Percentiles rank a stretch among this genome's conserved stretches.
These are phyloP conservation scores for Cotesia typhae DNA, from an alignment of 1,140 invertebrate genomes.

Conservation along the genomic window DNA sequence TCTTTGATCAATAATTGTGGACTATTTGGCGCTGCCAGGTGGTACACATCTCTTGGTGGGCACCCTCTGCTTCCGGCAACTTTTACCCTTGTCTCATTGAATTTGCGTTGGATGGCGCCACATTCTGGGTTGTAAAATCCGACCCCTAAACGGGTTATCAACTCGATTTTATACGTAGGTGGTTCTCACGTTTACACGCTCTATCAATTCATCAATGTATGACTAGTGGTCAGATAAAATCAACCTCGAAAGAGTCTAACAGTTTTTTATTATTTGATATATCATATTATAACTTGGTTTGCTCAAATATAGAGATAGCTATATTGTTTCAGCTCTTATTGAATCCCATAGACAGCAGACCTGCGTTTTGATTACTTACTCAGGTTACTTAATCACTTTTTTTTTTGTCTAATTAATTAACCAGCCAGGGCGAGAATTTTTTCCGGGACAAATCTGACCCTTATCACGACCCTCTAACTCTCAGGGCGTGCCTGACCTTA, in stretches of 20 bases:
- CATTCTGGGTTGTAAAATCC: constrained; percentile 10
- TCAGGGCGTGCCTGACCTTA: constrained; percentile 58
- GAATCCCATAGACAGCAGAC: too few relatives aligned
- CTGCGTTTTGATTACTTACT: too few relatives aligned
- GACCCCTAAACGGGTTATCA: constrained; percentile 1
- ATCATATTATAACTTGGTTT: too few relatives aligned
- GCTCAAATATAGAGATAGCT: too few relatives aligned
- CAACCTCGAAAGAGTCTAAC: too few relatives aligned
- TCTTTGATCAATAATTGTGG: constrained; percentile 58
- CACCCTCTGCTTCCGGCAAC: constrained; percentile 32
- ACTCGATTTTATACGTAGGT: too few relatives aligned
- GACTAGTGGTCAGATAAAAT: too few relatives aligned
- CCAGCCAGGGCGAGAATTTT: constrained; percentile 49
- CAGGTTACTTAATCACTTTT: too few relatives aligned
- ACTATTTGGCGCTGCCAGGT: constrained; percentile 48
- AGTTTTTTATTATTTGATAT: too few relatives aligned
- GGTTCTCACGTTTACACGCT: too few relatives aligned
- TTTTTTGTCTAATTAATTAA: background rate
- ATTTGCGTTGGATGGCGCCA: constrained; percentile 49
- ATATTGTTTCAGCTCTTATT: too few relatives aligned
- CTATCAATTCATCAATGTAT: too few relatives aligned
- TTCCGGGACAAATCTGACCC: constrained; percentile 41
- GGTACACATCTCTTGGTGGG: constrained; percentile 47
- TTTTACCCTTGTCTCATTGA: constrained; percentile 14
- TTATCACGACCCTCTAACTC: constrained; percentile 41